These are phyloP conservation scores for Apodemia hepburni DNA, from an alignment of 2,888 invertebrate species.

Conservation along the genomic window DNA sequence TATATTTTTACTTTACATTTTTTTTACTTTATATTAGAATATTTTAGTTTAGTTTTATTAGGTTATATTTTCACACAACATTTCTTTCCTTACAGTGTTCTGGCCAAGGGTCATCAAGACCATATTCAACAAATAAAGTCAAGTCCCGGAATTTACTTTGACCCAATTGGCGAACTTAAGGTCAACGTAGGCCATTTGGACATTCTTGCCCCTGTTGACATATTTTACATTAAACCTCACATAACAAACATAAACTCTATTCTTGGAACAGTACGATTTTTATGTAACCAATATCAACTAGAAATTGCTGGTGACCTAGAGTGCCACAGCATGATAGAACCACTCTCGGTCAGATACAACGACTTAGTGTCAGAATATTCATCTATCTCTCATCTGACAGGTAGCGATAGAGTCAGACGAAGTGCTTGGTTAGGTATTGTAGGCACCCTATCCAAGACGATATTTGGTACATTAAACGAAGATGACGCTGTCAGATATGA, in stretches of 20 bases:
- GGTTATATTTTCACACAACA: no score
- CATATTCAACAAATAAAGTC: neutral
- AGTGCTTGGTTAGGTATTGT: slow-evolving; percentile 33
- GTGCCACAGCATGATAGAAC: neutral
- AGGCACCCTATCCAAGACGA: slow-evolving; percentile 34
- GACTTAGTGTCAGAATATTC: neutral
- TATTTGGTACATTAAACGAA: slow-evolving; percentile 37
- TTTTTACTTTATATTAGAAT: neutral
- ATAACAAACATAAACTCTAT: neutral
- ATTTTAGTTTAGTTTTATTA: neutral
- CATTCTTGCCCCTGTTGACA: neutral
- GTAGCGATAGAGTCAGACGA: slow-evolving; percentile 20
- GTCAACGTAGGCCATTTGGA: neutral
- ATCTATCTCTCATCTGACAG: slow-evolving; percentile 22
- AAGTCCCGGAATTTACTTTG: neutral
- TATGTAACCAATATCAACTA: neutral
- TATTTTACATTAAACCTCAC: neutral
- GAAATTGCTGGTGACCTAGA: neutral
- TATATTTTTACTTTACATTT: neutral
- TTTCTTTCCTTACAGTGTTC: neutral
- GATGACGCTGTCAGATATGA: slow-evolving; percentile 36
- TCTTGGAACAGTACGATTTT: neutral
- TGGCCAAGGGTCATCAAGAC: slow-evolving; percentile 8
- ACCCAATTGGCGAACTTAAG: slow-evolving; percentile 1
- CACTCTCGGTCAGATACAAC: neutral